phyloP scores from a whole-genome alignment of 2,888 invertebrate species.

The Therioaphis trifolii region DNA sequence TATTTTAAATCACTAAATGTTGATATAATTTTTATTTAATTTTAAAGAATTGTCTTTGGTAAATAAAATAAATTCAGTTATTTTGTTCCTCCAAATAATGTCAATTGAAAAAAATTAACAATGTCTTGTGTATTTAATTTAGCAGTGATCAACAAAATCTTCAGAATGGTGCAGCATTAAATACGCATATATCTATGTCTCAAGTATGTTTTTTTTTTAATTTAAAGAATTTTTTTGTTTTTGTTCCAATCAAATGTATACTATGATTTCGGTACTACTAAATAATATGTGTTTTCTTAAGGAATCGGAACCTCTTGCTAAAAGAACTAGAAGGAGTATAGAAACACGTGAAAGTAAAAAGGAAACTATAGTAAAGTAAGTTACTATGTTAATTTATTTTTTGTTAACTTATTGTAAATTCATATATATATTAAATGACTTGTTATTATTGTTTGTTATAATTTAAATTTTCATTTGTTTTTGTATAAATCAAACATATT shows the following conservation, averaged over 20 bases:
- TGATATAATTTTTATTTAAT: background rate
- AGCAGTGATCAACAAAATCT: background rate
- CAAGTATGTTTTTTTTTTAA: constrained; percentile 10
- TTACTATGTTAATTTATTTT: background rate
- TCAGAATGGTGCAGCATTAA: background rate
- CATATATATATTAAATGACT: too few species aligned
- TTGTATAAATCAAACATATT: too few species aligned
- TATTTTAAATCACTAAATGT: too few species aligned
- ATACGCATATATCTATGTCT: too few species aligned
- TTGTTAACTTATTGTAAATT: too few species aligned
- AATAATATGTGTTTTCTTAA: constrained; percentile 12
- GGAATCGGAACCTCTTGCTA: background rate
- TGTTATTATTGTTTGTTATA: too few species aligned
- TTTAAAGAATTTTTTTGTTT: background rate
- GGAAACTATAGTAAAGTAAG: background rate
- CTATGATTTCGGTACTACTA: background rate
- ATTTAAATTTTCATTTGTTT: too few species aligned
- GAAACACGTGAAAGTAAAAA: background rate
- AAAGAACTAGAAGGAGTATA: constrained; percentile 33
- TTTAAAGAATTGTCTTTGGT: background rate
- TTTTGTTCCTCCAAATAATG: background rate
- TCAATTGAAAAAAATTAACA: background rate
- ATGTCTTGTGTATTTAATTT: background rate
- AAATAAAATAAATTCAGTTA: too few species aligned
- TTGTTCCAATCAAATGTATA: background rate